These are phyloP conservation scores for Hypolimnas misippus DNA, from an alignment of 2,888 invertebrate species.

Conservation along the genomic window DNA sequence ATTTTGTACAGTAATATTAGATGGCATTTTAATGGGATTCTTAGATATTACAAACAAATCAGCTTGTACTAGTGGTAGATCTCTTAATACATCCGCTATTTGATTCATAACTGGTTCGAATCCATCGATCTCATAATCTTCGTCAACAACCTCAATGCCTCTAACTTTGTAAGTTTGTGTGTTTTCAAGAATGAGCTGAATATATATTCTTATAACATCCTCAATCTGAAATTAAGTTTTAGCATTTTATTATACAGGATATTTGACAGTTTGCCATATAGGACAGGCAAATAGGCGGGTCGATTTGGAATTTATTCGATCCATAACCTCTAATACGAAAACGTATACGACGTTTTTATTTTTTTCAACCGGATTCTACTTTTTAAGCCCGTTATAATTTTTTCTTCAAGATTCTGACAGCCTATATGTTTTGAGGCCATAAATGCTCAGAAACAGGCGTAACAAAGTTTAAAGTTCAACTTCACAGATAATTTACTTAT, in stretches of 20 bases:
- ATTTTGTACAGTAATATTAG: constrained; percentile 84
- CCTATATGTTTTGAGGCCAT: too few relatives aligned
- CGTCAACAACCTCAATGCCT: constrained; percentile 80
- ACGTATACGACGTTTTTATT: too few relatives aligned
- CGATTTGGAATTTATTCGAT: too few relatives aligned
- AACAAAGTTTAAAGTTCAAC: too few relatives aligned
- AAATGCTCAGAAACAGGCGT: too few relatives aligned
- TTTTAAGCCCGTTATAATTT: too few relatives aligned
- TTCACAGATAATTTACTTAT: too few relatives aligned
- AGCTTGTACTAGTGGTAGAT: constrained; percentile 88
- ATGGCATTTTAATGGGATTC: constrained; percentile 73
- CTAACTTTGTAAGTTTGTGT: constrained; percentile 85
- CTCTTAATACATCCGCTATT: constrained; percentile 85
- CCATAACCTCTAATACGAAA: too few relatives aligned
- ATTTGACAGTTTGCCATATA: too few relatives aligned
- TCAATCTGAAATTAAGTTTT: constrained; percentile 55
- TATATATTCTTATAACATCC: constrained; percentile 83
- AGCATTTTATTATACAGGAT: not conserved
- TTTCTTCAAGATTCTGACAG: too few relatives aligned
- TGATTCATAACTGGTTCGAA: constrained; percentile 79
- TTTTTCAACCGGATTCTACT: too few relatives aligned
- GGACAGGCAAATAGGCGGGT: too few relatives aligned
- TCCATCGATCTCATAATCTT: constrained; percentile 76
- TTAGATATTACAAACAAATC: constrained; percentile 85
- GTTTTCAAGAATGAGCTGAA: constrained; percentile 91